Percentiles rank a stretch among this genome's conserved stretches.
phyloP scores from a whole-genome alignment of 1,140 invertebrate species.

The Bathynomus jamesi region DNA sequence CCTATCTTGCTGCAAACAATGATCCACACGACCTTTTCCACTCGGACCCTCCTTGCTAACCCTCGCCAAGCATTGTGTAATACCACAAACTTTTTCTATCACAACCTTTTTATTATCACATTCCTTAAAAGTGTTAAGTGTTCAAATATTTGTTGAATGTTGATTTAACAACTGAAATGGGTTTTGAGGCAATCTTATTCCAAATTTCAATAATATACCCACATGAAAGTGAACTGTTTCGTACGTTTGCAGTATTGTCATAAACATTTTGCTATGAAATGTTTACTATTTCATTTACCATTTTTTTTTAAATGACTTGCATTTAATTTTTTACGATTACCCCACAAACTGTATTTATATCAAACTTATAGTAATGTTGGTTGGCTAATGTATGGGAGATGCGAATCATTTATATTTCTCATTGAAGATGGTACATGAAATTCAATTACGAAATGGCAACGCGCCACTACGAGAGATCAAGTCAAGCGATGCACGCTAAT shows the following conservation, averaged over 20 bases:
- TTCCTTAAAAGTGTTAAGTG: too few relatives aligned
- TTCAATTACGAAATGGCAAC: slow-evolving; percentile 11
- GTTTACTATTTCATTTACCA: neutral
- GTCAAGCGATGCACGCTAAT: slow-evolving; percentile 9
- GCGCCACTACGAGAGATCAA: slow-evolving; percentile 10
- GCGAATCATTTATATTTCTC: neutral
- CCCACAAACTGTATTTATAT: neutral
- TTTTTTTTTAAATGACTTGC: neutral
- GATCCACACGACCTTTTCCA: too few relatives aligned
- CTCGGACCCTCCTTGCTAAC: too few relatives aligned
- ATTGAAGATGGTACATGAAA: slow-evolving; percentile 12
- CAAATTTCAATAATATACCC: too few relatives aligned
- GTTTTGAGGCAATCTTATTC: too few relatives aligned
- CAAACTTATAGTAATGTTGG: neutral
- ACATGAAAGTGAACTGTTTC: neutral
- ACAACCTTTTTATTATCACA: too few relatives aligned
- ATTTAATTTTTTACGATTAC: neutral
- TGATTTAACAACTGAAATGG: too few relatives aligned
- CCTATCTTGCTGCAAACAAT: too few relatives aligned
- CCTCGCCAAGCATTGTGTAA: too few relatives aligned
- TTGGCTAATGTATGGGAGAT: neutral
- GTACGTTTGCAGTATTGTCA: neutral
- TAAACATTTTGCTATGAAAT: neutral
- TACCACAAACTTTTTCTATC: too few relatives aligned
- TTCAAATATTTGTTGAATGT: too few relatives aligned